Conservation (phyloP, 2,113 vertebrate genomes). For the Heliornis fulica region DNA sequence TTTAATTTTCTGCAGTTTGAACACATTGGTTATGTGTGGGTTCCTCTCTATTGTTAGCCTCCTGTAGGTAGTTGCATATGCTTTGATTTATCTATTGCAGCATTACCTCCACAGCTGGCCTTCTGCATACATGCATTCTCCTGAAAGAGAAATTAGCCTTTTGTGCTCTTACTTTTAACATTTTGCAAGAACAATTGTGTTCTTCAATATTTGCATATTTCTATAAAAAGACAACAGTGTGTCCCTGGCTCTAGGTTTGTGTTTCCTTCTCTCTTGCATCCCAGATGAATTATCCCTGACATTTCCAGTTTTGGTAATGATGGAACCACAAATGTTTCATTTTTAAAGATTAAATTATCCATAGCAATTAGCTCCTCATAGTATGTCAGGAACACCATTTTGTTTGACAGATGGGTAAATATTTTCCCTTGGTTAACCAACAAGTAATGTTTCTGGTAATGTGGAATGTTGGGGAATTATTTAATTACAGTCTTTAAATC, state of each 20-base stretch:
- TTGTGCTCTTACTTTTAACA: background rate
- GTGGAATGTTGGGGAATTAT: background rate
- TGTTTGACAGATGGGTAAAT: background rate
- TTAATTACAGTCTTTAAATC: background rate
- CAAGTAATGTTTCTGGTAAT: background rate
- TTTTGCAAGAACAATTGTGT: background rate
- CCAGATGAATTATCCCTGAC: background rate
- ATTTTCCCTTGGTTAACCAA: background rate
- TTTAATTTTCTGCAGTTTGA: slow-evolving; percentile 3
- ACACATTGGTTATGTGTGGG: background rate
- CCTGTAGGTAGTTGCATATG: background rate
- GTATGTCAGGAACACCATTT: background rate
- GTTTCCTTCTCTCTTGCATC: background rate
- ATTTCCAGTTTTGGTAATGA: background rate
- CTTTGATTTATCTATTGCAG: background rate
- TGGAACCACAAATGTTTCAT: background rate
- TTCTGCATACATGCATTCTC: background rate
- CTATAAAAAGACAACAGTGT: background rate
- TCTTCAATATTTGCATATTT: background rate
- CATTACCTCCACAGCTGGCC: background rate
- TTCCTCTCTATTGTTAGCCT: background rate
- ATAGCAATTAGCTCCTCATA: background rate
- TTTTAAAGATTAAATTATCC: slow-evolving; percentile 2
- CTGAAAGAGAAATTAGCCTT: background rate
- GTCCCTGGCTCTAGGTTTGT: background rate